A percentile compares a stretch with the other conserved stretches of the same genome.
These are phyloP conservation scores for Salvelinus alpinus DNA, from an alignment of 2,113 vertebrate species.

Conservation along the genomic window DNA sequence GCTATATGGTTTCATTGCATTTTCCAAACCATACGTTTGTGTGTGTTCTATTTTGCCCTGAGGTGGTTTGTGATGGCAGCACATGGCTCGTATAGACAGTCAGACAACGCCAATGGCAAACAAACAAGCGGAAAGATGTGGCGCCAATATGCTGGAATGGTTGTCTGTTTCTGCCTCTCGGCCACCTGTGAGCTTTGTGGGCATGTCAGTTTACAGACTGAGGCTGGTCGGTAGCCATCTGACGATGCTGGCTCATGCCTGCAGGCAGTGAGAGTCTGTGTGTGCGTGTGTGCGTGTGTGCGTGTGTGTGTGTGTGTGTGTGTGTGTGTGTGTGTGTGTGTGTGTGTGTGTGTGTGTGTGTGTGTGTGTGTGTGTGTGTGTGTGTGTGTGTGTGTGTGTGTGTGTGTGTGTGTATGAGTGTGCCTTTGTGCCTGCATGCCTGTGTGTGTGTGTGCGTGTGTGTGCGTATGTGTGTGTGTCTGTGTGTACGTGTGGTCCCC, in stretches of 20 bases:
- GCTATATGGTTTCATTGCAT: background rate
- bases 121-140: background rate
- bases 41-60: background rate
- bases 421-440: too few species aligned
- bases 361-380: background rate
- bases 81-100: background rate
- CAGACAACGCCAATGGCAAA: background rate
- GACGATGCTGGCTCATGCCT: background rate
- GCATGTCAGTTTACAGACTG: background rate
- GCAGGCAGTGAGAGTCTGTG: background rate
- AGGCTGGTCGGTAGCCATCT: background rate
- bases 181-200: constrained; percentile 13
- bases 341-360: background rate
- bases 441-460: background rate
- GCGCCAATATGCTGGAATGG: constrained; percentile 1
- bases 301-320: background rate
- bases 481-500: background rate
- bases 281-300: background rate
- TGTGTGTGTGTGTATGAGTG: background rate
- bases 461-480: background rate
- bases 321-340: background rate
- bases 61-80: too few species aligned
- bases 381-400: too few species aligned
- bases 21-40: background rate
- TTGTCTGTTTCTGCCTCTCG: background rate